Evolutionary conservation across 2,113 vertebrate species (phyloP).

Genomic region (Raja brachyura): DNA sequence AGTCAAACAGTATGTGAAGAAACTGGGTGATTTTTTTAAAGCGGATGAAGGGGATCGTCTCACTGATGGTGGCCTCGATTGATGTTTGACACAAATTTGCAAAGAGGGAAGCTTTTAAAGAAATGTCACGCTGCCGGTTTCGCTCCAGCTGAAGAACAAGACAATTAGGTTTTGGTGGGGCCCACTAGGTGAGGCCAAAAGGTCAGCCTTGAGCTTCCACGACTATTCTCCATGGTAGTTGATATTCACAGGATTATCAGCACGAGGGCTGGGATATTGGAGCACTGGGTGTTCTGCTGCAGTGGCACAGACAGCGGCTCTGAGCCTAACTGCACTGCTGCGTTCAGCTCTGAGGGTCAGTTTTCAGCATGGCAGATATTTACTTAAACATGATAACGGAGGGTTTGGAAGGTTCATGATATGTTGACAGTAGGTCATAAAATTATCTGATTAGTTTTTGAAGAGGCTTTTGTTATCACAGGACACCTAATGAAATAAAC

Average conservation of each 20-base stretch:
- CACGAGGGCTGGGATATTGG: not conserved
- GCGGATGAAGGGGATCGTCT: not conserved
- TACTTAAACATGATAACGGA: too few relatives aligned
- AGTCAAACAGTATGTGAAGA: not conserved
- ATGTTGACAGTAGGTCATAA: not conserved
- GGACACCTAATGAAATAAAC: too few relatives aligned
- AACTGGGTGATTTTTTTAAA: not conserved
- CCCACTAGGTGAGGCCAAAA: not conserved
- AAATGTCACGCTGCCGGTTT: not conserved
- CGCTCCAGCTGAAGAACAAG: not conserved
- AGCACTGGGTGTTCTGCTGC: not conserved
- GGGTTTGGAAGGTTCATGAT: not conserved
- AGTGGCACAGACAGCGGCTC: not conserved
- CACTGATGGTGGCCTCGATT: not conserved
- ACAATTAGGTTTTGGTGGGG: slow-evolving; percentile 17
- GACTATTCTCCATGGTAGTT: not conserved
- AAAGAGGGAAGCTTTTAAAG: not conserved
- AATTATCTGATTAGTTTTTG: not conserved
- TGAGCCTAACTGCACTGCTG: not conserved
- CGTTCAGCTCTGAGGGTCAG: not conserved
- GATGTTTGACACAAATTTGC: not conserved
- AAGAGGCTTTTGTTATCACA: not conserved
- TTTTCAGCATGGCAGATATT: not conserved
- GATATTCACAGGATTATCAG: not conserved
- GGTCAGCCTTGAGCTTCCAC: not conserved